phyloP scores from a whole-genome alignment of 2,113 vertebrate species.

The Hippocampus guttulatus region DNA sequence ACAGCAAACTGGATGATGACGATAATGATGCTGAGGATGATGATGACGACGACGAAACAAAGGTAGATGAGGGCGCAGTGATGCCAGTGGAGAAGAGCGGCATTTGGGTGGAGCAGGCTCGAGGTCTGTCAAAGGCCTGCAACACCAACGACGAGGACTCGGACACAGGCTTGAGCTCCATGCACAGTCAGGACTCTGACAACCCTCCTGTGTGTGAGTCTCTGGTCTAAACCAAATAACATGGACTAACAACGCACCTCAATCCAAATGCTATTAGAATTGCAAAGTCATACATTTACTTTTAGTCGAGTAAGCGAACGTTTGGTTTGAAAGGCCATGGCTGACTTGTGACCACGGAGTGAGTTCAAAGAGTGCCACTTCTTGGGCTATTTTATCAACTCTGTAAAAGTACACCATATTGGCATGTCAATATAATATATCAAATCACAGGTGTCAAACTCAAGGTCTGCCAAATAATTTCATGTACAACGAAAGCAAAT shows the following conservation, averaged over 20 bases:
- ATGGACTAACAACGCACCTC: not conserved
- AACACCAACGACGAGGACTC: constrained; percentile 87
- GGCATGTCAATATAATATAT: not conserved
- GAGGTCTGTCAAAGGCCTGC: constrained; percentile 76
- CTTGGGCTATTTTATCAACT: not conserved
- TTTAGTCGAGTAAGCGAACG: not conserved
- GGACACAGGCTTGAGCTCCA: constrained; percentile 93
- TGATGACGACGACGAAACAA: not conserved
- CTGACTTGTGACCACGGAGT: not conserved
- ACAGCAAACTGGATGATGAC: not conserved
- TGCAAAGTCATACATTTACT: not conserved
- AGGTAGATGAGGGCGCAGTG: constrained; percentile 23
- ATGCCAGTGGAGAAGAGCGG: constrained; percentile 32
- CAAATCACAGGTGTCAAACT: not conserved
- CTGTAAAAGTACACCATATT: not conserved
- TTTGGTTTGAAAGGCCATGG: not conserved
- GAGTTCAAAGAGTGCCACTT: not conserved
- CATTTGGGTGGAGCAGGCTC: constrained; percentile 80
- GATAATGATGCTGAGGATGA: constrained; percentile 11
- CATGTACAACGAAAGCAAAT: not conserved
- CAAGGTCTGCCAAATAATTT: not conserved
- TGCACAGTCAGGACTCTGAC: constrained; percentile 98
- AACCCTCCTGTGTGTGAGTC: constrained; percentile 86
- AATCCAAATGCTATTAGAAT: not conserved
- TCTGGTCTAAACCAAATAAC: constrained; percentile 73